phyloP scores from a whole-genome alignment of 1,140 invertebrate species.

The Cryptotermes secundus region DNA sequence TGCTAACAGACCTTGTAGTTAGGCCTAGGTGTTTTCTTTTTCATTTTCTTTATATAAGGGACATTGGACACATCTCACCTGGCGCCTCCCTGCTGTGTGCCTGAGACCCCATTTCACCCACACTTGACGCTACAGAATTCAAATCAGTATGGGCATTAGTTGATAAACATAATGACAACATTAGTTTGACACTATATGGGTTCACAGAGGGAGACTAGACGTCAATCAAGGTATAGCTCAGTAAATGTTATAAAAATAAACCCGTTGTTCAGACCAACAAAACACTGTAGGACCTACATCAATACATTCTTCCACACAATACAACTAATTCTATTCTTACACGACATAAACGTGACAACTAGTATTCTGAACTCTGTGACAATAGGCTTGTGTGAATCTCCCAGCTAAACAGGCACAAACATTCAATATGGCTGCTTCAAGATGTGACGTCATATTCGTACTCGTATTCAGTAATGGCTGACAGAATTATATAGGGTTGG shows the following conservation, averaged over 20 bases:
- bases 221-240: neutral
- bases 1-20: too few species aligned
- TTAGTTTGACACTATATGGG: neutral
- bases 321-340: slow-evolving; percentile 17
- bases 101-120: neutral
- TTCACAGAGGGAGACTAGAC: neutral
- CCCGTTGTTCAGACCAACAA: neutral
- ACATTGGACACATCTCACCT: neutral
- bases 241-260: neutral
- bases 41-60: neutral
- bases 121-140: neutral
- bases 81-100: neutral
- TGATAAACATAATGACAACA: slow-evolving; percentile 8
- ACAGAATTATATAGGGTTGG: slow-evolving; percentile 5
- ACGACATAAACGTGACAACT: neutral
- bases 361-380: neutral
- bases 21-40: neutral
- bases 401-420: neutral
- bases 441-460: slow-evolving; percentile 10
- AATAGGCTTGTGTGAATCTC: neutral
- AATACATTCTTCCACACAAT: neutral
- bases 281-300: neutral
- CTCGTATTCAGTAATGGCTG: slow-evolving; percentile 7
- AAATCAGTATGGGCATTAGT: neutral
- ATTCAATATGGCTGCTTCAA: neutral